Percentiles rank a stretch among this genome's conserved stretches.
These are phyloP conservation scores for Ephialtes manifestator DNA, from an alignment of 2,888 invertebrate species.

Conservation along the genomic window DNA sequence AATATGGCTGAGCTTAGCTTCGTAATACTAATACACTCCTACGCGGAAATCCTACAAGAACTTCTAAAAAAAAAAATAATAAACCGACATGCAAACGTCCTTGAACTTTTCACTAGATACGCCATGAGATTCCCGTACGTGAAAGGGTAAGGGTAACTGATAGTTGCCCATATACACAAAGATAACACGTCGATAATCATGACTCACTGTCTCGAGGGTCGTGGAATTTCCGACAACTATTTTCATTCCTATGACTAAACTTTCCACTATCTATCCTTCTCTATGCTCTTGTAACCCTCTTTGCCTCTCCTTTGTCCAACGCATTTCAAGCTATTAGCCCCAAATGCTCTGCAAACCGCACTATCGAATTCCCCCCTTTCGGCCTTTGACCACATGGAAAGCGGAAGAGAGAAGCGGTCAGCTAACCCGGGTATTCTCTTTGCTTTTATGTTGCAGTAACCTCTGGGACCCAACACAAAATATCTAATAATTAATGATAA, in stretches of 20 bases:
- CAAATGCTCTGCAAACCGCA: background rate
- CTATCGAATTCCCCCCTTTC: background rate
- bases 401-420: constrained; percentile 19
- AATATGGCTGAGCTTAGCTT: background rate
- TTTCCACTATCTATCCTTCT: background rate
- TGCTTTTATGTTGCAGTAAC: constrained; percentile 84
- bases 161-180: background rate
- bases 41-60: background rate
- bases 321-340: background rate
- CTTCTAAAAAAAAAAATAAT: background rate
- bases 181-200: constrained; percentile 29
- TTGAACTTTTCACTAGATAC: background rate
- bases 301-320: constrained; percentile 3
- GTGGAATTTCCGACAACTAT: constrained; percentile 48
- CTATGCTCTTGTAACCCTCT: background rate
- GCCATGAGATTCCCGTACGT: constrained; percentile 11
- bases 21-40: background rate
- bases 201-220: constrained; percentile 32
- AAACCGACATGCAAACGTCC: background rate
- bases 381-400: background rate
- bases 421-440: constrained; percentile 54
- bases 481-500: constrained; percentile 85
- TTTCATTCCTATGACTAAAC: constrained; percentile 51
- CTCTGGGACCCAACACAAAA: constrained; percentile 84
- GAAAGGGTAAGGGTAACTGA: background rate